Evolutionary conservation across 2,888 invertebrate species (phyloP), one percentile per base, ranked within the genome.

Genomic region (Platycheirus albimanus): DNA sequence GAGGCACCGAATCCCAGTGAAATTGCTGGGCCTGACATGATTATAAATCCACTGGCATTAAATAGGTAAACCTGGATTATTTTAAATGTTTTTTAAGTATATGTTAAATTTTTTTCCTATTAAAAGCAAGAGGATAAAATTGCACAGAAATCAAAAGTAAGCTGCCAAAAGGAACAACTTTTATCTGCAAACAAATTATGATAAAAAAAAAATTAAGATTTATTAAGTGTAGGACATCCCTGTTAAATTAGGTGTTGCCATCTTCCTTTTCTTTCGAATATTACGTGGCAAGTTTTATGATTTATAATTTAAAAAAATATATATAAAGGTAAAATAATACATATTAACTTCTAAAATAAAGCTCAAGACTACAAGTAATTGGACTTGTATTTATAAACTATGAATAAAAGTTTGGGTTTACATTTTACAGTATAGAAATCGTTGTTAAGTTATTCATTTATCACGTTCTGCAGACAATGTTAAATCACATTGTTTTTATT

Each of bases 11-110:
- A 58, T 76, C 33, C 66, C 13, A 81, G 58, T 17, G 81, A 81
- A 33, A 41, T 47, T 24, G 17, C 63, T 33, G 81, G 67, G n/a
- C 61, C 71, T 47, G 66, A 67, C 3, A 81, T 81, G 81, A 67
- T 81, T 33, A 54, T 81, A 13, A 81, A 81, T 63, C 81, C 81
- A 7, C 28, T 81, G 54, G 77, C 81, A 63, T 56, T 81, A 2
- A 77, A 72, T 67, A 81, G 71, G 81, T 81, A 72, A 76, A 63
- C 7, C 11, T 20, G 11, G 6, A 6, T n/a, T 0, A 1, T 17
- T 24, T 43, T 28, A 15, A 3, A 58, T 15, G 8, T 15, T 51
- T 5, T 47, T 10, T 3, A 47, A 24, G 13, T 7, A 2, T 41
- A 10, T 4, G n/a, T n/a, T n/a, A n/a, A 24, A 2, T 58, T 28